Percentiles rank a stretch among this genome's conserved stretches.
Conservation (phyloP, 2,113 vertebrate genomes). For the Eulemur rufifrons region DNA sequence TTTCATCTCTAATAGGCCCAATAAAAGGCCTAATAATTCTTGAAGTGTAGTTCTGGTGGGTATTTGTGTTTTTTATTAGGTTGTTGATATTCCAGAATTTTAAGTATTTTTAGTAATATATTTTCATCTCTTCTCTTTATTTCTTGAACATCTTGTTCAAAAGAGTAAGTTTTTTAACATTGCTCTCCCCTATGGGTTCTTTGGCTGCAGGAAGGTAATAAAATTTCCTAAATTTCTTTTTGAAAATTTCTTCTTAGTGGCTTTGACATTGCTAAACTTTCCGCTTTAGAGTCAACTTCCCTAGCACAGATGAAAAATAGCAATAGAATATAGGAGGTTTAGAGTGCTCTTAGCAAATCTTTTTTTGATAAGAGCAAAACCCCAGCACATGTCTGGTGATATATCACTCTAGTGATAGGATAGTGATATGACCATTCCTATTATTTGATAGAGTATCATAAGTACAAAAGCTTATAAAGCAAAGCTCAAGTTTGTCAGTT, state of each 20-base stretch:
- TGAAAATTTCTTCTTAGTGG: conserved; percentile 32
- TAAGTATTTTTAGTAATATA: conserved; percentile 54
- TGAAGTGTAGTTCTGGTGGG: conserved; percentile 68
- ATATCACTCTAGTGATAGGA: conserved; percentile 16
- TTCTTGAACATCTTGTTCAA: conserved; percentile 63
- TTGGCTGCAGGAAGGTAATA: neutral
- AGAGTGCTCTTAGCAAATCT: conserved; percentile 62
- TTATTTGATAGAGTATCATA: conserved; percentile 70
- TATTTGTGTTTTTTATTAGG: conserved; percentile 74
- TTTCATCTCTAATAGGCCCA: neutral
- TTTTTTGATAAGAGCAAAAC: neutral
- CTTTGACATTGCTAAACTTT: conserved; percentile 67
- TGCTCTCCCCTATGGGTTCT: neutral
- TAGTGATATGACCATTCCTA: conserved; percentile 48
- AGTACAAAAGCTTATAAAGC: conserved; percentile 76
- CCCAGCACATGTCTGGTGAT: conserved; percentile 1
- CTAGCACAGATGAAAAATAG: conserved; percentile 72
- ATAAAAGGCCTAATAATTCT: conserved; percentile 61
- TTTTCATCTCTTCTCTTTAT: conserved; percentile 76
- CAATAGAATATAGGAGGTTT: conserved; percentile 64
- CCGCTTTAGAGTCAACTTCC: conserved; percentile 65
- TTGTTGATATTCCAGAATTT: conserved; percentile 67
- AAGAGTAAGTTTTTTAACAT: conserved; percentile 28
- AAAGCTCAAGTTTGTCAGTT: conserved; percentile 71
- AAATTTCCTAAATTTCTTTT: conserved; percentile 34